Evolutionary conservation across 2,888 invertebrate genomes (phyloP).

Genomic region (Ceriagrion tenellum): DNA sequence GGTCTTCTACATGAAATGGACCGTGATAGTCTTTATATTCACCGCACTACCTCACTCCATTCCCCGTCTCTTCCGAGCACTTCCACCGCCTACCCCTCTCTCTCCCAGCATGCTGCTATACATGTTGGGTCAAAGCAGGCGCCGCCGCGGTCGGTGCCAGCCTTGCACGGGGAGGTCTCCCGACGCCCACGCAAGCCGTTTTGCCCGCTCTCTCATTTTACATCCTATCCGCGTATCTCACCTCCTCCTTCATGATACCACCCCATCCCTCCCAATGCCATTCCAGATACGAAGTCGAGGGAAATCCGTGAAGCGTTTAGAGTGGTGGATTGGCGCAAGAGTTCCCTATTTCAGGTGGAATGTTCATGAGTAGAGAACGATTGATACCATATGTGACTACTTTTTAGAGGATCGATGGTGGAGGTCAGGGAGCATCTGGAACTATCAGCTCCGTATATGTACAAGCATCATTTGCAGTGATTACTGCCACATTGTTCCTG

Average conservation of each 20-base stretch:
- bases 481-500: too few species aligned
- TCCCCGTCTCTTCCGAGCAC: background rate
- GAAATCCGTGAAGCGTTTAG: background rate
- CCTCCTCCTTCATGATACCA: background rate
- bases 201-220: background rate
- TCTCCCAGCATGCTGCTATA: too few species aligned
- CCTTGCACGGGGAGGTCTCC: background rate
- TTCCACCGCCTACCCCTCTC: background rate
- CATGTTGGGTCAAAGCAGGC: background rate
- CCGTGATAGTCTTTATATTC: background rate
- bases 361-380: too few species aligned
- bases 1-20: too few species aligned
- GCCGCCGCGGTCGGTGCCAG: background rate
- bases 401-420: too few species aligned
- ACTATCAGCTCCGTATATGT: too few species aligned
- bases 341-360: too few species aligned
- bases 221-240: background rate
- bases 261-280: background rate
- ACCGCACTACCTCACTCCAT: background rate
- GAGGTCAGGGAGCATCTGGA: too few species aligned
- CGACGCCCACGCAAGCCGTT: background rate
- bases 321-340: too few species aligned
- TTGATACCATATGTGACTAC: too few species aligned
- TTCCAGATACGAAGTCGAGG: background rate
- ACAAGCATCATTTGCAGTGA: too few species aligned